Conservation (phyloP, 1,140 invertebrate genomes). For the Chironomus striatipennis region DNA sequence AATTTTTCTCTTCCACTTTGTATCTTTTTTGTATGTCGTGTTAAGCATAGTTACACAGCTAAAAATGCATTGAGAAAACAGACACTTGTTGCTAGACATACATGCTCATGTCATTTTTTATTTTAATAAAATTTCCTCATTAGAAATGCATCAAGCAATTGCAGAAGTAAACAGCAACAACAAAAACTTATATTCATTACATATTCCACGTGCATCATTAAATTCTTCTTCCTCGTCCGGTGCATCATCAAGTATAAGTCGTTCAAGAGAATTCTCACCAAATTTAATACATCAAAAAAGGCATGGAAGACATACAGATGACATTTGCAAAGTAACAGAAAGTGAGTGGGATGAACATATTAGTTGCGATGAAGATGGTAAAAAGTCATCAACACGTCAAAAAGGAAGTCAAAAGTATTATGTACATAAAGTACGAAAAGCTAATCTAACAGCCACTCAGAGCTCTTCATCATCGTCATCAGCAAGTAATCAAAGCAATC, state of each 20-base stretch:
- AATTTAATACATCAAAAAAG: background rate
- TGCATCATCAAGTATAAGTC: background rate
- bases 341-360: background rate
- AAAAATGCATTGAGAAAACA: background rate
- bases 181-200: background rate
- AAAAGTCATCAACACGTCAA: background rate
- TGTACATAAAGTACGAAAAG: background rate
- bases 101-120: background rate
- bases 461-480: constrained; percentile 5
- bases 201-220: background rate
- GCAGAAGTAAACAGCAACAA: background rate
- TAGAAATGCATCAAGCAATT: background rate
- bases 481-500: background rate
- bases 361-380: background rate
- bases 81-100: background rate
- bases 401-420: background rate
- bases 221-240: background rate
- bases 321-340: background rate
- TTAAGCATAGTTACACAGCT: background rate
- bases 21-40: background rate
- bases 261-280: constrained; percentile 1
- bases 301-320: no score
- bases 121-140: background rate
- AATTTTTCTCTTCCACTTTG: background rate
- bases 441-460: background rate